Percentiles rank a stretch among this genome's conserved stretches.
Conservation (phyloP, 1,140 invertebrate genomes). For the Drosophila oshimai region DNA sequence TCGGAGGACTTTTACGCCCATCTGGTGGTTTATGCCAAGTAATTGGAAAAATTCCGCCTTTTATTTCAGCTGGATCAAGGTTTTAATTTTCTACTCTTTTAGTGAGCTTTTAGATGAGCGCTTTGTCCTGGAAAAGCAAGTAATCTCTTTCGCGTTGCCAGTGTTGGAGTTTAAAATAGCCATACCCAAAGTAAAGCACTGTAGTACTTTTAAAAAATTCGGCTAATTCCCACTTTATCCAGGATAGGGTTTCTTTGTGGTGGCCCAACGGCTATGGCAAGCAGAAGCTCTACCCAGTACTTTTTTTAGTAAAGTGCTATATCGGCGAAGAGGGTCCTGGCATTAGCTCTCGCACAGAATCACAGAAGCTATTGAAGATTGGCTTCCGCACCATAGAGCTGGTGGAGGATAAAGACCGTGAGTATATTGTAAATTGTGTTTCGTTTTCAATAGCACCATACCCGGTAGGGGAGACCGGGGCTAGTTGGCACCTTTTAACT, state of each 20-base stretch:
- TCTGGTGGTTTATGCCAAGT: slow-evolving; percentile 53
- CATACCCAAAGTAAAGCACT: slow-evolving; percentile 54
- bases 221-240: background rate
- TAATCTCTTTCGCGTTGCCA: slow-evolving; percentile 17
- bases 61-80: background rate
- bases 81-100: background rate
- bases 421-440: slow-evolving; percentile 8
- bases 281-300: slow-evolving; percentile 89
- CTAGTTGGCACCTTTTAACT: too few relatives aligned
- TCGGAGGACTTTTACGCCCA: slow-evolving; percentile 47
- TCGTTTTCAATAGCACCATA: too few relatives aligned
- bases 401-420: slow-evolving; percentile 87
- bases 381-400: slow-evolving; percentile 95
- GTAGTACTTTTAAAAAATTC: background rate
- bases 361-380: slow-evolving; percentile 84
- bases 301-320: slow-evolving; percentile 82
- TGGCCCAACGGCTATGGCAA: slow-evolving; percentile 97
- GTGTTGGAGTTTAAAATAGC: slow-evolving; percentile 57
- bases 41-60: background rate
- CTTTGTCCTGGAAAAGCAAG: slow-evolving; percentile 18
- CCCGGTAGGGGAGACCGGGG: too few relatives aligned
- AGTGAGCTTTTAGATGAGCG: slow-evolving; percentile 57
- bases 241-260: slow-evolving; percentile 86
- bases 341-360: slow-evolving; percentile 47
- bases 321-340: slow-evolving; percentile 1